Evolutionary conservation across 2,797 vertebrate genomes (phyloP), one percentile per base, ranked within the genome.

Genomic region (Onychomys arenicola): DNA sequence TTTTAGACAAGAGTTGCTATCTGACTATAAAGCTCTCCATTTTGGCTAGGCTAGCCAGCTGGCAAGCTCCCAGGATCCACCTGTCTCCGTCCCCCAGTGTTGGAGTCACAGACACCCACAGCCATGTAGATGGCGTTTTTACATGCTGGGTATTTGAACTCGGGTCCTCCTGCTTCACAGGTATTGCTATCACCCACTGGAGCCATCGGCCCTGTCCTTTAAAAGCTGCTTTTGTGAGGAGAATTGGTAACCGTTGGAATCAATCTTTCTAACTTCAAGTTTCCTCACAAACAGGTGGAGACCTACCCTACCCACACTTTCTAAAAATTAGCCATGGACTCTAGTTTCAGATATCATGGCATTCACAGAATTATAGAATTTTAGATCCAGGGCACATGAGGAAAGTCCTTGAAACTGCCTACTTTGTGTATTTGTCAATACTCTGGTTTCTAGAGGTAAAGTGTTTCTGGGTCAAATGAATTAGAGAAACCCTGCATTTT

Each of bases 211-310:
- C 34, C 34, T 7, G 2, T 55, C n/a, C 85, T 37, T 55, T 73
- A 57, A 55, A 55, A 19, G 69, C 80, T 91, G 71, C 83, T 78
- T 88, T 80, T 88, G n/a, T 75, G 75, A 87, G 69, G 65, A 75
- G 40, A 87, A 93, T 9, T 65, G 67, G 59, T 17, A 87, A 59
- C 65, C 8, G 29, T 19, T 87, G 37, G 75, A 85, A 92, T 27
- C 85, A 87, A 65, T 40, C 59, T 81, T 1, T 75, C 6, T 52
- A 86, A 52, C 55, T 90, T 86, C 49, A 87, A 57, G 14, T 91
- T 88, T 88, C 77, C 87, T 71, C 91, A 71, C 81, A 94, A 94
- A 87, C 25, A 73, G 46, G 43, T 71, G 43, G 78, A 49, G 40
- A 86, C 12, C 73, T 49, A 59, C 23, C 11, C 21, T 59, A 37